Evolutionary conservation across 2,113 vertebrate species (phyloP).

Genomic region (Promerops cafer): DNA sequence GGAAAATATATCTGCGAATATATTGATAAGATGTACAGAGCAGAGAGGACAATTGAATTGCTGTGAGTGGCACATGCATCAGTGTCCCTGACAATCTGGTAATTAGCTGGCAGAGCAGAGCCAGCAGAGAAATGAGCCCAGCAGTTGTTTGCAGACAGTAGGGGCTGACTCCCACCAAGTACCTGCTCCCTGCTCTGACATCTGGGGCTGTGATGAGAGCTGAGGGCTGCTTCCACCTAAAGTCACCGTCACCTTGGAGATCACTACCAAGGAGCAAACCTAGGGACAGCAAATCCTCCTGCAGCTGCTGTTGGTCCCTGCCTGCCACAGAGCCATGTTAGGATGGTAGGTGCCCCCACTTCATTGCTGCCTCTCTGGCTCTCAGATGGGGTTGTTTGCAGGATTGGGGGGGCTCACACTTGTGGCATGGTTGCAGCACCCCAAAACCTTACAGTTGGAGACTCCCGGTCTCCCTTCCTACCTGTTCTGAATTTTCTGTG

Average conservation of each 20-base stretch:
- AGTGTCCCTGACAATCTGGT: constrained; percentile 41
- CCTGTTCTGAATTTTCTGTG: not conserved
- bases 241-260: constrained; percentile 38
- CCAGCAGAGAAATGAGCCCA: not conserved
- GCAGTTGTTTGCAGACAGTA: not conserved
- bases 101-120: constrained; percentile 40
- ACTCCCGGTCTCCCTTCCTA: not conserved
- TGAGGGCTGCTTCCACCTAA: not conserved
- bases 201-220: not conserved
- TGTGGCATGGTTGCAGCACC: not conserved
- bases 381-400: not conserved
- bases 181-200: not conserved
- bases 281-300: not conserved
- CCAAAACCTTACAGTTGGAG: not conserved
- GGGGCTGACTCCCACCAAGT: not conserved
- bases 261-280: fast-evolving
- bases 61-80: constrained; percentile 39
- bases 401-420: not conserved
- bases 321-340: not conserved
- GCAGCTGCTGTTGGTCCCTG: fast-evolving
- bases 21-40: not conserved
- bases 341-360: not conserved
- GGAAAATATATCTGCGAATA: not conserved
- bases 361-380: not conserved
- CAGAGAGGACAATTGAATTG: constrained; percentile 35